Evolutionary conservation across 2,113 vertebrate species (phyloP), one percentile per base, ranked within the genome.

Genomic region (Microcebus griseorufus): DNA sequence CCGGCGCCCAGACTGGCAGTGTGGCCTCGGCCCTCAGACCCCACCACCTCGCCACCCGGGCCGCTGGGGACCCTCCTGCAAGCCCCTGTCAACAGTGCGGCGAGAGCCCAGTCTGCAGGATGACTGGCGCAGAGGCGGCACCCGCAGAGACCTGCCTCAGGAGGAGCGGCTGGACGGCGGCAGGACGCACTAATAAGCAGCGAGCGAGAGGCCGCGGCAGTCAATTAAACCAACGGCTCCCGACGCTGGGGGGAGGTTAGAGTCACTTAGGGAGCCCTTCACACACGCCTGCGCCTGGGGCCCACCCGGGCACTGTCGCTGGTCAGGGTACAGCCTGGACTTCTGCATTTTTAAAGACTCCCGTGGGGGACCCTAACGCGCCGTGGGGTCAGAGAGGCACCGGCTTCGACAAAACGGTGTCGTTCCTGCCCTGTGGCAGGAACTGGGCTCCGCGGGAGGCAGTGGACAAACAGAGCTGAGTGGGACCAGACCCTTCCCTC

Each of bases 391-490:
- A 34, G 25, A 60, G 20, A 29, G 34, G 12, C 11, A 29, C 25
- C 7, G 37, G 60, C 11, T 72, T 64, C 10, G 29, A 69, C 2
- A 34, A 53, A 39, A 42, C 13, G 2, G 17, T 55, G 55, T 2
- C 27, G 0, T 7, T 17, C 17, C 58, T 12, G 42, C 90, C 27
- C 0, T 0, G 2, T 3, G 22, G 18, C 73, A 1, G 42, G 18
- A 17, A 0, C 27, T 0, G 1, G 14, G 62, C 32, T 6, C n/a
- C 48, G 14, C 27, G 0, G 0, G 16, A 22, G 37, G 11, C 75
- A 51, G 0, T 22, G 55, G 45, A 64, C 29, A 9, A 1, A 3
- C 9, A 34, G 79, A 83, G 65, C 1, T 4, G 29, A 78, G 16
- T 1, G 4, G 67, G 13, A 32, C 53, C 37, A 55, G 10, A 75